A percentile compares a stretch with the other conserved stretches of the same genome.
Conservation (phyloP, 2,888 invertebrate species). For the Furcula furcula region DNA sequence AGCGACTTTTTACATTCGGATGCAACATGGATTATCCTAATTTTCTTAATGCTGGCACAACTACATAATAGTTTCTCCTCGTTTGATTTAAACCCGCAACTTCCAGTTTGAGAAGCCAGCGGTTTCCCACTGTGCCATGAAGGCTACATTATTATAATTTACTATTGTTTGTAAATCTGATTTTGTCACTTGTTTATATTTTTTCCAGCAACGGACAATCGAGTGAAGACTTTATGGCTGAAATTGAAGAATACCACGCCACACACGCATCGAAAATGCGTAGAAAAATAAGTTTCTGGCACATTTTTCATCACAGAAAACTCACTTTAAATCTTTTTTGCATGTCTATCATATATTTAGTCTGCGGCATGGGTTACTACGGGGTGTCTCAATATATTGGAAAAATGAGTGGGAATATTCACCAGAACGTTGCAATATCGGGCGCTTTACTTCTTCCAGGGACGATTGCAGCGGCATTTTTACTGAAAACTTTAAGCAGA, state of each 20-base stretch:
- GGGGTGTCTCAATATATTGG: constrained; percentile 91
- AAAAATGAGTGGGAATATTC: constrained; percentile 88
- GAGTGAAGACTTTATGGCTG: constrained; percentile 38
- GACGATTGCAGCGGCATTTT: constrained; percentile 78
- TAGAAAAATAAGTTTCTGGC: constrained; percentile 45
- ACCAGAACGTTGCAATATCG: constrained; percentile 88
- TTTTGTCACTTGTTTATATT: too few relatives aligned
- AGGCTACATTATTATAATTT: too few relatives aligned
- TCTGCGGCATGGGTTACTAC: constrained; percentile 92
- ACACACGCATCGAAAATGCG: constrained; percentile 11
- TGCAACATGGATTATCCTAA: too few relatives aligned
- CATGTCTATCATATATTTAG: constrained; percentile 87
- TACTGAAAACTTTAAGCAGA: constrained; percentile 83
- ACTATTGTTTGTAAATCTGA: too few relatives aligned
- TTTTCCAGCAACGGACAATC: constrained; percentile 44
- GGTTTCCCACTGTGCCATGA: too few relatives aligned
- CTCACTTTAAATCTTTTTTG: constrained; percentile 83
- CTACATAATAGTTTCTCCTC: too few relatives aligned
- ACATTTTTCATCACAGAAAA: constrained; percentile 63
- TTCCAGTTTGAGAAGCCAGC: too few relatives aligned
- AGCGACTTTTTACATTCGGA: too few relatives aligned
- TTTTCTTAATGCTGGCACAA: too few relatives aligned
- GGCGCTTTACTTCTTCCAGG: constrained; percentile 85
- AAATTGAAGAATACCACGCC: constrained; percentile 44
- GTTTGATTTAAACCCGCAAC: too few relatives aligned